These are phyloP conservation scores for Dasypus novemcinctus DNA, from an alignment of 2,113 vertebrate genomes.

Conservation along the genomic window DNA sequence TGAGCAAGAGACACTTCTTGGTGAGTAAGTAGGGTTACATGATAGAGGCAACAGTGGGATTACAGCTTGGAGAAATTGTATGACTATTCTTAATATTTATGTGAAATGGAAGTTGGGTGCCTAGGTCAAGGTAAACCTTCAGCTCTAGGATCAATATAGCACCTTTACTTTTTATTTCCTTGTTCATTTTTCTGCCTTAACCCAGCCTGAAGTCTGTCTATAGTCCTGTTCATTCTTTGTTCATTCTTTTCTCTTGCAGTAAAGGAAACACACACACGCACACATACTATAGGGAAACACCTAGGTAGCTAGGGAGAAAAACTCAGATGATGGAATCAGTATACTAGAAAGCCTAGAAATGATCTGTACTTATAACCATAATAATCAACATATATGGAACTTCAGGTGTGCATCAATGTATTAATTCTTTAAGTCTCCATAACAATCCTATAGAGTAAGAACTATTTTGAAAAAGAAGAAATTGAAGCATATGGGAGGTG, in stretches of 20 bases:
- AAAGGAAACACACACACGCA: too few species aligned
- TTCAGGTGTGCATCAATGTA: background rate
- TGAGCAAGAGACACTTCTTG: background rate
- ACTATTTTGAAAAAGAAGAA: background rate
- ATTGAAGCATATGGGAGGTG: background rate
- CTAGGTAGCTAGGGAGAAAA: too few species aligned
- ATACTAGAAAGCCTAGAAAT: too few species aligned
- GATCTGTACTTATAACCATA: background rate
- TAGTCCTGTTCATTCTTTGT: too few species aligned
- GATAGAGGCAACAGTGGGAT: background rate
- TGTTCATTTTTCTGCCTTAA: background rate
- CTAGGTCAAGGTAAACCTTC: background rate
- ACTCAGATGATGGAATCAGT: too few species aligned
- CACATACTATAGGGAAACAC: too few species aligned
- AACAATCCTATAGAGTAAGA: too few species aligned
- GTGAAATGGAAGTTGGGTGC: background rate
- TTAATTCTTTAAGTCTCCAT: background rate
- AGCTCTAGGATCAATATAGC: background rate
- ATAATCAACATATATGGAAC: background rate
- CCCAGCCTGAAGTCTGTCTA: too few species aligned
- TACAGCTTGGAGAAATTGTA: background rate
- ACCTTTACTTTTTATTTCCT: background rate
- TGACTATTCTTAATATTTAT: background rate
- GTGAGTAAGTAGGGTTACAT: background rate
- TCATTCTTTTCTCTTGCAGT: too few species aligned